Evolutionary conservation across 2,888 invertebrate genomes (phyloP).

Genomic region (Sesia apiformis): DNA sequence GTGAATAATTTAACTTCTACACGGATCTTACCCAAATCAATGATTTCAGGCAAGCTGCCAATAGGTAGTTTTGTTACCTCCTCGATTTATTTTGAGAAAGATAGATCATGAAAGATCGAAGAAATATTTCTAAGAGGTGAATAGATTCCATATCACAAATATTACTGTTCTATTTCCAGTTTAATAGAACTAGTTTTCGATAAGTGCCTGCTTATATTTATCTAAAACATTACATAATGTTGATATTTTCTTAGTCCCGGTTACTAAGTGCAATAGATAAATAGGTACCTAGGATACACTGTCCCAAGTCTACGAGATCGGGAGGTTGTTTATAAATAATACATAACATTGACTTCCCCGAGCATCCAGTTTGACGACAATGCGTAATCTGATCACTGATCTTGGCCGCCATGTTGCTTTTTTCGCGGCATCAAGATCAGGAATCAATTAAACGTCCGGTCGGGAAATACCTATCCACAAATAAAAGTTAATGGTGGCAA

Average conservation of each 20-base stretch:
- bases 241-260: too few relatives aligned
- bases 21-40: not conserved
- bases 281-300: too few relatives aligned
- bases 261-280: too few relatives aligned
- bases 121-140: too few relatives aligned
- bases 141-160: too few relatives aligned
- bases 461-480: constrained; percentile 17
- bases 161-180: too few relatives aligned
- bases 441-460: constrained; percentile 61
- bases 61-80: too few relatives aligned
- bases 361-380: constrained; percentile 65
- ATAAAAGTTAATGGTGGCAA: constrained; percentile 34
- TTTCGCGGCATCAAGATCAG: constrained; percentile 30
- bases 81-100: too few relatives aligned
- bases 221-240: too few relatives aligned
- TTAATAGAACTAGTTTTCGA: too few relatives aligned
- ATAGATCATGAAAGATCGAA: too few relatives aligned
- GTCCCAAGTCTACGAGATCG: constrained; percentile 5
- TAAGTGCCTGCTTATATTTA: too few relatives aligned
- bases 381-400: constrained; percentile 70
- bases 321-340: constrained; percentile 50
- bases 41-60: not conserved
- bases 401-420: constrained; percentile 47
- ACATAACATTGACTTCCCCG: constrained; percentile 49
- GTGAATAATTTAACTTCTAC: not conserved